These are phyloP conservation scores for Caenorhabditis zanzibari DNA, from an alignment of 2,888 invertebrate species.

Conservation along the genomic window DNA sequence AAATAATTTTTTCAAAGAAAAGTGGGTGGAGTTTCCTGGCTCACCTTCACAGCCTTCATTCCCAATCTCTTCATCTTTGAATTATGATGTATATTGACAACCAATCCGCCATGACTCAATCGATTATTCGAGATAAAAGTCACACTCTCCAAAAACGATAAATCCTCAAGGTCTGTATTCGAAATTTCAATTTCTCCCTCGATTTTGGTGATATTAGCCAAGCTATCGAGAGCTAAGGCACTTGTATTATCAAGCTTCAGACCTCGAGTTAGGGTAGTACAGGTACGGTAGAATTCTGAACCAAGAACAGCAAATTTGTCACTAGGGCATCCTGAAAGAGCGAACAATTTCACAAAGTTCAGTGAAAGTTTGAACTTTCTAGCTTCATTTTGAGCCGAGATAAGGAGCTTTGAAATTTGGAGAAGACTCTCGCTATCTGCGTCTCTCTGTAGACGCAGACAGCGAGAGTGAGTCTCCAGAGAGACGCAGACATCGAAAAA, in stretches of 20 bases:
- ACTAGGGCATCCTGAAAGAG: not conserved
- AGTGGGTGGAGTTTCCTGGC: not conserved
- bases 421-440: too few species aligned
- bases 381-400: not conserved
- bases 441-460: too few species aligned
- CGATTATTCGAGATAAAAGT: not conserved
- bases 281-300: not conserved
- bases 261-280: not conserved
- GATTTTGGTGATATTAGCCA: not conserved
- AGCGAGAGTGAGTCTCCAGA: too few species aligned
- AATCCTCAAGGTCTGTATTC: not conserved
- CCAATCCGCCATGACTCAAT: not conserved
- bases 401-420: too few species aligned
- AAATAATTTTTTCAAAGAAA: not conserved
- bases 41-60: not conserved
- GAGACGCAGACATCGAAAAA: too few species aligned
- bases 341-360: not conserved
- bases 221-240: not conserved
- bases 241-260: not conserved
- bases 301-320: not conserved
- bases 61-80: not conserved
- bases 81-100: slow-evolving; percentile 13
- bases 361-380: not conserved
- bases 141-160: slow-evolving; percentile 4
- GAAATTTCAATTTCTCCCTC: slow-evolving; percentile 10